Evolutionary conservation across 2,797 vertebrate genomes (phyloP).

Genomic region (Myoxocephalus aenaeus): DNA sequence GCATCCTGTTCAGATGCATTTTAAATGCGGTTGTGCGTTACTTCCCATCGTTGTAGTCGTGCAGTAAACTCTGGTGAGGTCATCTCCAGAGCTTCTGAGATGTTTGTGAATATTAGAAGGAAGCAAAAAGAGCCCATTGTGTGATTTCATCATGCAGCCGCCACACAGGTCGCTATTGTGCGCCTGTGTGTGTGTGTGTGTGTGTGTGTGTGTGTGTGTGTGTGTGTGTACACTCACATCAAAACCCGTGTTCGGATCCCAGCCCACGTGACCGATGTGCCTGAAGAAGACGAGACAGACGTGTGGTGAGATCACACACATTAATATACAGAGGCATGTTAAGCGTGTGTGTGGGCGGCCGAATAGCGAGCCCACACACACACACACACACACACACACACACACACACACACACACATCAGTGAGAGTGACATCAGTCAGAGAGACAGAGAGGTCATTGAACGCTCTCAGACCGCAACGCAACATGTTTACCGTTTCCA

Average conservation of each 20-base stretch:
- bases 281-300: constrained; percentile 77
- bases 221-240: constrained; percentile 90
- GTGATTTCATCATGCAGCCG: constrained; percentile 65
- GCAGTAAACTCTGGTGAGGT: too few species aligned
- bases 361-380: constrained; percentile 56
- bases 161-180: constrained; percentile 80
- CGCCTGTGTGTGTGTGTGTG: constrained; percentile 36
- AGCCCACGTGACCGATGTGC: constrained; percentile 98
- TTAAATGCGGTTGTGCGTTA: too few species aligned
- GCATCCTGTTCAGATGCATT: too few species aligned
- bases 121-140: constrained; percentile 78
- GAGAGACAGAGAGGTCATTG: constrained; percentile 58
- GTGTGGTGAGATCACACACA: constrained; percentile 46
- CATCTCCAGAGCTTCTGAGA: constrained; percentile 27
- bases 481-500: constrained; percentile 36
- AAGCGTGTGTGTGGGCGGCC: constrained; percentile 5
- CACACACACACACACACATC: background rate
- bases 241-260: constrained; percentile 99
- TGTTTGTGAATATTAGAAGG: constrained; percentile 48
- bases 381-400: constrained; percentile 36
- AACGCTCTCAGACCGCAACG: constrained; percentile 23
- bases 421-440: constrained; percentile 5
- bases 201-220: constrained; percentile 40
- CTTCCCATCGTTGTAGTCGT: too few species aligned
- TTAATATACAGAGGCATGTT: constrained; percentile 33